Percentiles rank a stretch among this genome's conserved stretches.
Conservation (phyloP, 2,797 vertebrate genomes). For the Petrocephalus schoutedeni region DNA sequence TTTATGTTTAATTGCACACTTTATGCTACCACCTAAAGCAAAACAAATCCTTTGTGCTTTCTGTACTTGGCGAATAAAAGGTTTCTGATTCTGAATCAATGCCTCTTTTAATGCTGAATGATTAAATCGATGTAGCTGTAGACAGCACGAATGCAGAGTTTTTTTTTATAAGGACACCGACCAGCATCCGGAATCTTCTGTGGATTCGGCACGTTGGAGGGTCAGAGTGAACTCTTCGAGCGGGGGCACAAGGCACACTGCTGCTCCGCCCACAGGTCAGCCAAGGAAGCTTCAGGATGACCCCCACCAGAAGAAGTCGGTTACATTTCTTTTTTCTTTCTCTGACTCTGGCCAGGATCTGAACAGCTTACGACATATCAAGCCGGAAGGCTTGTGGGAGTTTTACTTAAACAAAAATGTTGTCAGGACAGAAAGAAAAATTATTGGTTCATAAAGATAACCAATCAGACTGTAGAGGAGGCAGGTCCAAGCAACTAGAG, state of each 20-base stretch:
- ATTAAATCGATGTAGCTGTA: background rate
- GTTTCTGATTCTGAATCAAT: background rate
- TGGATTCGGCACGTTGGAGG: background rate
- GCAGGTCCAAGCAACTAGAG: too few species aligned
- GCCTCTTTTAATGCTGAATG: background rate
- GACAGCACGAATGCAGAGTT: too few species aligned
- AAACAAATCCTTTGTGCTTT: background rate
- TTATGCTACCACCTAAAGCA: background rate
- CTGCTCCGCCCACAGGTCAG: background rate
- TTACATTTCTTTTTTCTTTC: background rate
- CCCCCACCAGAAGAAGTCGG: background rate
- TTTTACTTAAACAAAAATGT: too few species aligned
- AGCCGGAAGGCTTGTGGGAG: background rate
- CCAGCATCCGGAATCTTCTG: background rate
- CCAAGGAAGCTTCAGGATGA: background rate
- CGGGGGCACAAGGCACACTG: background rate
- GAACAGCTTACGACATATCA: slow-evolving; percentile 30
- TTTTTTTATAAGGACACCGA: background rate
- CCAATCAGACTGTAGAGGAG: too few species aligned
- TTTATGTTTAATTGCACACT: background rate
- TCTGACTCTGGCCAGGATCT: slow-evolving; percentile 26
- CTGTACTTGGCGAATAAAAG: background rate
- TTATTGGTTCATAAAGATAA: too few species aligned
- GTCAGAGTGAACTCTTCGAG: background rate
- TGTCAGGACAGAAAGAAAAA: too few species aligned